Evolutionary conservation across 2,113 vertebrate species (phyloP).

Genomic region (Synchiropus splendidus): DNA sequence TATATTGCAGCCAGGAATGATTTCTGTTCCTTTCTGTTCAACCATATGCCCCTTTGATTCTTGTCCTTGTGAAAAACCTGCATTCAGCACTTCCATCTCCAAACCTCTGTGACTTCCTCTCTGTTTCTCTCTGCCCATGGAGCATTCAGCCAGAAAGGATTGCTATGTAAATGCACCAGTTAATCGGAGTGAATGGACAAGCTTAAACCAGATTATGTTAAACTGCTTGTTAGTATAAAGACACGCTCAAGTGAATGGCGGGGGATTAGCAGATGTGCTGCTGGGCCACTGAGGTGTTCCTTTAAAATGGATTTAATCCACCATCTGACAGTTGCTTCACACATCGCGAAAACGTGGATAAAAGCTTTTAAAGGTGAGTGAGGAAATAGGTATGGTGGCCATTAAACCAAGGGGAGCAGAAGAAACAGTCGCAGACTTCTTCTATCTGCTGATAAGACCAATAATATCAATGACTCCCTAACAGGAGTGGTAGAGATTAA

Average conservation of each 20-base stretch:
- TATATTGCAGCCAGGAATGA: too few species aligned
- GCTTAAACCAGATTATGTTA: slow-evolving; percentile 67
- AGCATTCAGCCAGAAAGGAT: slow-evolving; percentile 35
- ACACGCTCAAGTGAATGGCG: slow-evolving; percentile 38
- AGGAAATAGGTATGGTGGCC: too few species aligned
- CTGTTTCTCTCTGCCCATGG: slow-evolving; percentile 6
- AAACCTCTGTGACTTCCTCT: slow-evolving; percentile 3
- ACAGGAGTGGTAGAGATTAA: too few species aligned
- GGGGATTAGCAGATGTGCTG: slow-evolving; percentile 49
- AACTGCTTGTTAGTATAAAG: slow-evolving; percentile 68
- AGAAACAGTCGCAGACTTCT: too few species aligned
- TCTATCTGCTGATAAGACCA: too few species aligned
- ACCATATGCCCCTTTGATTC: too few species aligned
- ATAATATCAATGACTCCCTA: too few species aligned
- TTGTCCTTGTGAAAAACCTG: too few species aligned
- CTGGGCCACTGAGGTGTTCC: slow-evolving; percentile 50
- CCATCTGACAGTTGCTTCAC: slow-evolving; percentile 24
- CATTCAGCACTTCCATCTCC: slow-evolving; percentile 1
- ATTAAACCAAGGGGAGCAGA: too few species aligned
- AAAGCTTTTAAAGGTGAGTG: slow-evolving; percentile 8
- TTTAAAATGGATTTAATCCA: slow-evolving; percentile 39
- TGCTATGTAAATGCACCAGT: slow-evolving; percentile 53
- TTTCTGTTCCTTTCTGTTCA: too few species aligned
- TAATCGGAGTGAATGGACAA: slow-evolving; percentile 67
- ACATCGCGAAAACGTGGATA: slow-evolving; percentile 27